Base-by-base conservation (phyloP, 2,113 vertebrate genomes). In the Bos javanicus region DNA sequence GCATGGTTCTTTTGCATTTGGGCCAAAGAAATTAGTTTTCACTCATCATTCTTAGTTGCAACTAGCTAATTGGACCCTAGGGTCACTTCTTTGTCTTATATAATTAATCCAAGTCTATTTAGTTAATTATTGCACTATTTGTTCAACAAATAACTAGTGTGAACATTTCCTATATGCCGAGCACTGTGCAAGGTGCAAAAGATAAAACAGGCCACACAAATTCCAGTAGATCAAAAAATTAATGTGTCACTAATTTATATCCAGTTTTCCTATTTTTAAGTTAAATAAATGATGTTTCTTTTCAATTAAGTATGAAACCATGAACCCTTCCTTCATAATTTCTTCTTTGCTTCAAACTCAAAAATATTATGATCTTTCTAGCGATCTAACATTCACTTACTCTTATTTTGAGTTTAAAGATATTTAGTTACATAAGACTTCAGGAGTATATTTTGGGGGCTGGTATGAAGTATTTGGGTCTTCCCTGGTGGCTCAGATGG, bases 21-120 rank as follows among this genome's bases (percentile, higher is more conserved):
- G 62, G 15, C 76, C 96, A 94, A 92, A 94, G 74, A 90, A 95
- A 94, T 96, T 91, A 97, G 91, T 92, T 90, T 96, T 33, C 9
- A 43, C 15, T 97, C 56, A 76, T 57, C 28, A 76, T 95, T 97
- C 57, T 95, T 95, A 95, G 81, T 78, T 92, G 52, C 36, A 96
- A 43, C 30, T 92, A 43, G 74, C n/a, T 95, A 97, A 96, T 87
- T 89, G 57, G 54, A 94, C 76, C 90, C 48, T n/a, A 91, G 81
- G 64, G 90, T 96, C 30, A 83, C 57, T 82, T 91, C 93, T 96
- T 92, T 76, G n/a, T 95, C 54, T 96, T 62, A 94, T 52, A 84
- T 84, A 96, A 85, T 94, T 93, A 92, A 88, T 93, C 62, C 95
- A 64, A 76, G 23, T 87, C 48, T 60, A 71, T 78, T 80, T 91